Base-by-base conservation (phyloP, 1,140 invertebrate species). In the Aphaenogaster ashmeadi region DNA sequence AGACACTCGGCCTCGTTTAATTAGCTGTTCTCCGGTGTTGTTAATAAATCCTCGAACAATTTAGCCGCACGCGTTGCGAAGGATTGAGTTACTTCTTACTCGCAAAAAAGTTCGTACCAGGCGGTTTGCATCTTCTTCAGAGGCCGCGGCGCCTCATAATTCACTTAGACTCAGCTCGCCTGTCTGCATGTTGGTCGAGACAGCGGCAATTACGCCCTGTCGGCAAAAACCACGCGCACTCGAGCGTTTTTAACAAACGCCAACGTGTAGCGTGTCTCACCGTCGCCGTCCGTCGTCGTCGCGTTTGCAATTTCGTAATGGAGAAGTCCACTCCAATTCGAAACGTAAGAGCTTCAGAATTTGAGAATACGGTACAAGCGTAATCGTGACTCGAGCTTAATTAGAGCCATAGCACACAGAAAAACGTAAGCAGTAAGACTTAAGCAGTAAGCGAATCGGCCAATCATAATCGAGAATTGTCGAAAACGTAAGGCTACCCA, bases 141-240 rank as follows among this genome's bases (percentile, higher is more conserved):
- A 41, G 41, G 54, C 54, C 56, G 58, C 88, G 89, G 85, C 89
- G 89, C 89, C 89, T 90, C 89, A 91, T 94, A 94, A 95, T 92
- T 95, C 93, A 95, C 93, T 92, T 94, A 79, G 91, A 88, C 89
- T 83, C 67, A 83, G 67, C 54, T 60, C 36, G 67, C 41, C 69
- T 47, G 67, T 83, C 67, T 47, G 80, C 69, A 83, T 36, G 80
- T 83, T 74, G 80, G 67, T 74, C 80, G 80, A 83, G 80, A 83
- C 80, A 83, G 80, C 80, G 67, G 80, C 67, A 83, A 83, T 83
- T 83, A 83, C 67, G 80, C 7, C 52, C 52, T 74, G 52, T 60
- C 41, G 21, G 67, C 67, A 83, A 83, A 83, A 75, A 87, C 33
- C 47, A 9, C 41, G 56, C 58, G 80, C 71, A 72, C 58, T 88